phyloP scores from a whole-genome alignment of 2,113 vertebrate genomes.

The Uria aalge region DNA sequence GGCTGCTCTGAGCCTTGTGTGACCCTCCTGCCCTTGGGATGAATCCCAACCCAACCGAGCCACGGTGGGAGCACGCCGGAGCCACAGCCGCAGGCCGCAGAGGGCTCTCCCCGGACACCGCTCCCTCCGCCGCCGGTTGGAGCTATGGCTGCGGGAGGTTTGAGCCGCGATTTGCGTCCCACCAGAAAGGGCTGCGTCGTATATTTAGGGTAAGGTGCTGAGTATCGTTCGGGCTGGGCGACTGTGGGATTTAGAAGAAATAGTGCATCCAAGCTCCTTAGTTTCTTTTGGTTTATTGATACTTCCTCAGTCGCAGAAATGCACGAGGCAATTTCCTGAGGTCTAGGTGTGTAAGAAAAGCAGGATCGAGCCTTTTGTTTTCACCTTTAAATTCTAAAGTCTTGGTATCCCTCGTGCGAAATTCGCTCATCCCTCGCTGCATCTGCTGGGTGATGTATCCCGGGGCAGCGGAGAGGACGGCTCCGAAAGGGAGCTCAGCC shows the following conservation, averaged over 20 bases:
- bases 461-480: neutral
- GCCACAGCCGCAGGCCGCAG: neutral
- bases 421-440: neutral
- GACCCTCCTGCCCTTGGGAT: neutral
- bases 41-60: neutral
- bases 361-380: neutral
- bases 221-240: accelerated
- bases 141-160: accelerated
- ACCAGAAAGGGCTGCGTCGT: neutral
- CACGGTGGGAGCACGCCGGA: neutral
- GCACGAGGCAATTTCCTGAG: too few relatives aligned
- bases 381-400: neutral
- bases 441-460: neutral
- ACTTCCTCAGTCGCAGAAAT: neutral
- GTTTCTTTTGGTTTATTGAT: neutral
- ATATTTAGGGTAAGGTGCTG: neutral
- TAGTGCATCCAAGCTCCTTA: neutral
- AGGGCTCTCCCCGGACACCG: neutral
- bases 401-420: accelerated
- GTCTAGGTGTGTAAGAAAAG: neutral
- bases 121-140: neutral
- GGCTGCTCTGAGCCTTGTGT: neutral
- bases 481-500: neutral
- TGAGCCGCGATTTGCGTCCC: neutral
- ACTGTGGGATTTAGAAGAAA: neutral